Evolutionary conservation across 2,113 vertebrate species (phyloP).

Genomic region (Zosterops lateralis): DNA sequence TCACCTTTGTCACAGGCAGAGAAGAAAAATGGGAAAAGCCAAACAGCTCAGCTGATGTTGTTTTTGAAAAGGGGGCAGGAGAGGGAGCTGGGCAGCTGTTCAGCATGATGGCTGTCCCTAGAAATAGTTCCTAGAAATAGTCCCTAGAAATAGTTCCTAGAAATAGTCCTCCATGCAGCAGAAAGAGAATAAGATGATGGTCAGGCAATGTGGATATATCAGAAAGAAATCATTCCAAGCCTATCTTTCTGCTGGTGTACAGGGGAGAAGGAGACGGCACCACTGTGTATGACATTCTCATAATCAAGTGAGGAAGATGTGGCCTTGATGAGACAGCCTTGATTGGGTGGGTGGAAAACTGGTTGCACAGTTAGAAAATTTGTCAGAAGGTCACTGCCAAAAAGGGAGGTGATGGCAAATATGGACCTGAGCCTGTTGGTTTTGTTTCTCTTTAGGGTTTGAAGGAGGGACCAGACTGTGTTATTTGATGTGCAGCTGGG

Average conservation of each 20-base stretch:
- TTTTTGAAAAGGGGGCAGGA: background rate
- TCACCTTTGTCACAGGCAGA: background rate
- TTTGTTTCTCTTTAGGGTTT: background rate
- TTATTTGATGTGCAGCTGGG: background rate
- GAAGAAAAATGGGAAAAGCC: background rate
- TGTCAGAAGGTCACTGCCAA: background rate
- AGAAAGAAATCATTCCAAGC: background rate
- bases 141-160: background rate
- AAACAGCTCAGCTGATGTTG: background rate
- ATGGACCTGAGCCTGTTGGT: background rate
- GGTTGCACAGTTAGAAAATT: background rate
- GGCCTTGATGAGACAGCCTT: background rate
- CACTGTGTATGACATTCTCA: background rate
- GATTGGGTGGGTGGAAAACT: background rate
- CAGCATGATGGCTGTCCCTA: background rate
- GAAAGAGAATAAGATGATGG: background rate
- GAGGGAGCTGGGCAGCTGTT: background rate
- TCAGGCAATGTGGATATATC: background rate
- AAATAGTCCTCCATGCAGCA: background rate
- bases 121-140: background rate
- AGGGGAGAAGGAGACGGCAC: background rate
- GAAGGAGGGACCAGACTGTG: accelerated
- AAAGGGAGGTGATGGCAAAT: background rate
- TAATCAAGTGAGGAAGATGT: background rate
- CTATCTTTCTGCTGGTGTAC: background rate